A percentile compares a stretch with the other conserved stretches of the same genome.
phyloP scores from a whole-genome alignment of 2,113 vertebrate species.

The Phoxinus phoxinus region DNA sequence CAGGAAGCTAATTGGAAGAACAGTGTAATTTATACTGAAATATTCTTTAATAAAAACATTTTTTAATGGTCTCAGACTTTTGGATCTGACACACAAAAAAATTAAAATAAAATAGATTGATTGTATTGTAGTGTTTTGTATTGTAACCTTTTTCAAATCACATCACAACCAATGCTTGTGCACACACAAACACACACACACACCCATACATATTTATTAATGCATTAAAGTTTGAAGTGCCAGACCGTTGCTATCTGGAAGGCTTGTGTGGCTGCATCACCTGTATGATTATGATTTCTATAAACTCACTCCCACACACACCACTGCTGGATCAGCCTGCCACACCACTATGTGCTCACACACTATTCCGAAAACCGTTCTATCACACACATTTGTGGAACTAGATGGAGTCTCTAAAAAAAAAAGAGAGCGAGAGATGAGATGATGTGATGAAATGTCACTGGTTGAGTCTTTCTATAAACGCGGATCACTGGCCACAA shows the following conservation, averaged over 20 bases:
- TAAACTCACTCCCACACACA: constrained; percentile 9
- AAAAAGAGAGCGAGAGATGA: constrained; percentile 11
- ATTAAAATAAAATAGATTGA: neutral
- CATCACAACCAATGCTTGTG: neutral
- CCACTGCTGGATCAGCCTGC: neutral
- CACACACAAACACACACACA: neutral
- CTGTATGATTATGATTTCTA: constrained; percentile 41
- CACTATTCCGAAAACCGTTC: neutral
- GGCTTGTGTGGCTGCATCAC: constrained; percentile 26
- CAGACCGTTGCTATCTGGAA: constrained; percentile 27
- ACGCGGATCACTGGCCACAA: constrained; percentile 13
- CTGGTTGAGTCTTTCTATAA: constrained; percentile 9
- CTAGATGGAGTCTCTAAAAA: neutral
- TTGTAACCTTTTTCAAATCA: neutral
- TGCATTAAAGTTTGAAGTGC: constrained; percentile 49
- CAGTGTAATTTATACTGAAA: too few relatives aligned
- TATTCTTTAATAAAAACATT: too few relatives aligned
- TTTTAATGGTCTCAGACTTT: too few relatives aligned
- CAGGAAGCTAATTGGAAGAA: too few relatives aligned
- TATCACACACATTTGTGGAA: neutral
- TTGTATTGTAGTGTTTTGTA: neutral
- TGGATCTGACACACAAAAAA: too few relatives aligned
- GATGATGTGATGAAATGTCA: constrained; percentile 15
- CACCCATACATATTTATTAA: constrained; percentile 54
- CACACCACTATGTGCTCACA: neutral